Evolutionary conservation across 2,797 vertebrate species (phyloP).

Genomic region (Parotocinclus haroldoi): DNA sequence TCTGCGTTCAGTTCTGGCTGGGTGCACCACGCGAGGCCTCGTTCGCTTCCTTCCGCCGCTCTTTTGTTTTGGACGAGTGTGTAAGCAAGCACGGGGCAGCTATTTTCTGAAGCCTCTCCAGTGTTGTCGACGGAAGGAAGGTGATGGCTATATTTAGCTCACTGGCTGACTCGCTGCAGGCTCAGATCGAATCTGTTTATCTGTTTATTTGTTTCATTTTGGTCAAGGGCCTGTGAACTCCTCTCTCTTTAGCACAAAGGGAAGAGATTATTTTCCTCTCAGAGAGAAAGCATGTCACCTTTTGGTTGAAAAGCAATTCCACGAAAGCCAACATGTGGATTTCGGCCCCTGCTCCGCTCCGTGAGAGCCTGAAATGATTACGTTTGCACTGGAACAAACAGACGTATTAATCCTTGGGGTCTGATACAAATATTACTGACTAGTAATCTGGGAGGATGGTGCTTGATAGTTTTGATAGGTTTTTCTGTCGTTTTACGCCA

Average conservation of each 20-base stretch:
- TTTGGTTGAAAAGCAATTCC: constrained; percentile 34
- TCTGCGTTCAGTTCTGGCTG: background rate
- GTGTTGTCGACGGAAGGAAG: constrained; percentile 70
- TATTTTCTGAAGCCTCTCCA: constrained; percentile 70
- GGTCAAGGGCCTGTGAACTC: constrained; percentile 6
- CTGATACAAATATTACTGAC: too few relatives aligned
- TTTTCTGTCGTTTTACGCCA: too few relatives aligned
- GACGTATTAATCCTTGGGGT: too few relatives aligned
- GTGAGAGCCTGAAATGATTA: constrained; percentile 28
- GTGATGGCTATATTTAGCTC: constrained; percentile 69
- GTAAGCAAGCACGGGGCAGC: constrained; percentile 62
- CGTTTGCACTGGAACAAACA: constrained; percentile 7
- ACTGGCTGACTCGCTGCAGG: constrained; percentile 48
- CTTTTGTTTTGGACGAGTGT: constrained; percentile 26
- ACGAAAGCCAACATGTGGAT: constrained; percentile 49
- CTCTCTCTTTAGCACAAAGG: background rate
- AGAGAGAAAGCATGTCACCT: background rate
- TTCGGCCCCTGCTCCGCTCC: too few relatives aligned
- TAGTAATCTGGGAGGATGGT: too few relatives aligned
- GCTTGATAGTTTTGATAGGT: too few relatives aligned
- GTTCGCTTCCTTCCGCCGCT: constrained; percentile 10
- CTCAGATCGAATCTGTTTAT: constrained; percentile 50
- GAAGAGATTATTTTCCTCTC: background rate
- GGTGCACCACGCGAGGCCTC: background rate
- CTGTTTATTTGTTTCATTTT: constrained; percentile 16